Percentiles rank a stretch among this genome's conserved stretches.
Conservation (phyloP, 2,797 vertebrate genomes). For the Trichosurus vulpecula region DNA sequence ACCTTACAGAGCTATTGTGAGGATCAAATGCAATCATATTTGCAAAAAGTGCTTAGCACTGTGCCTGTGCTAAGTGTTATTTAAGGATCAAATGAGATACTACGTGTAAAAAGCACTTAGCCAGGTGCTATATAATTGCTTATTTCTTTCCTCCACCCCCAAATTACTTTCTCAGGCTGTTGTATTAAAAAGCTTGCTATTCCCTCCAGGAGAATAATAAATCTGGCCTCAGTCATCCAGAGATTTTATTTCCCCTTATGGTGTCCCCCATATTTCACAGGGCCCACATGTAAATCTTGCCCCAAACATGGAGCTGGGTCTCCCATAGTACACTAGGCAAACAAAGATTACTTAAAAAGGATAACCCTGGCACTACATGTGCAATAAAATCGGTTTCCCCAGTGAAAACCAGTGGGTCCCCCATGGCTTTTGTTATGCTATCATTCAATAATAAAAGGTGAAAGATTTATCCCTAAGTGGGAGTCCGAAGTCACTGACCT, state of each 20-base stretch:
- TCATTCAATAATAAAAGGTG: neutral
- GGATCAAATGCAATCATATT: neutral
- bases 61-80: neutral
- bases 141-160: neutral
- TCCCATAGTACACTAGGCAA: neutral
- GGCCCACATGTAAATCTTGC: neutral
- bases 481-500: neutral
- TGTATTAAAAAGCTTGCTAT: neutral
- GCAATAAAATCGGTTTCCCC: neutral
- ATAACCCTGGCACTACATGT: neutral
- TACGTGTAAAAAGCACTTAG: neutral
- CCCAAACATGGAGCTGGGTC: neutral
- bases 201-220: neutral
- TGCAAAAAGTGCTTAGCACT: neutral
- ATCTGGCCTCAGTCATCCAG: neutral
- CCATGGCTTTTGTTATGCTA: neutral
- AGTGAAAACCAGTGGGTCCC: neutral
- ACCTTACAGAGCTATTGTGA: neutral
- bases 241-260: neutral
- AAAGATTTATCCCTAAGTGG: neutral
- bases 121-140: neutral
- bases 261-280: neutral
- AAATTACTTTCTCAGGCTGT: neutral
- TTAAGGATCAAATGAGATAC: neutral
- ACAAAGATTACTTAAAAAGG: neutral